Percentiles rank a stretch among this genome's conserved stretches.
These are phyloP conservation scores for Haliclona indistincta DNA, from an alignment of 37 sponge, comb jelly and placozoan species.

Conservation along the genomic window DNA sequence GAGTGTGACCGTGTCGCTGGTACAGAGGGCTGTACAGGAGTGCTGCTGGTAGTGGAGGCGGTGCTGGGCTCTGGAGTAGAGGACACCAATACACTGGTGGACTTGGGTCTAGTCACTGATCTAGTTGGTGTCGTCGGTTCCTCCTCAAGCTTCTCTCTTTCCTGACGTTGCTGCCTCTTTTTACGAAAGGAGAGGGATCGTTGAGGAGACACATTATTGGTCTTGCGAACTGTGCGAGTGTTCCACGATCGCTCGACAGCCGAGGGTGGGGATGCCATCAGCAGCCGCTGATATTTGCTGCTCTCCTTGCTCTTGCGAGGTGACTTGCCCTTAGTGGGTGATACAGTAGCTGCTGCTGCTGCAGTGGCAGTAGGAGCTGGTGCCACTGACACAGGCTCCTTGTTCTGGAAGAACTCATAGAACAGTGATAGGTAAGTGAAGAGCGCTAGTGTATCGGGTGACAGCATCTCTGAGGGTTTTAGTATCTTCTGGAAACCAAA, in stretches of 20 bases:
- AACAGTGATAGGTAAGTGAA: constrained; percentile 69
- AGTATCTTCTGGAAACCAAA: constrained; percentile 54
- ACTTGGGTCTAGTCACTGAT: no score
- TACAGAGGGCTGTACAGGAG: neutral
- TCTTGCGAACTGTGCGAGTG: neutral
- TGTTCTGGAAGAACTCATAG: constrained; percentile 66
- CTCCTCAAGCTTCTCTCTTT: no score
- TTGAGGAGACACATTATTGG: neutral
- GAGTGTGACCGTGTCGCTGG: neutral
- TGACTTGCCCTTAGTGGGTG: neutral
- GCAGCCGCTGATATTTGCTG: neutral
- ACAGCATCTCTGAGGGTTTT: constrained; percentile 72
- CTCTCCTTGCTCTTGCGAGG: neutral
- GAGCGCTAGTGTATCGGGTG: constrained; percentile 69
- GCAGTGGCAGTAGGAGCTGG: neutral
- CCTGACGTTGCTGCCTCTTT: neutral
- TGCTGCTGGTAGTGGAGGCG: neutral
- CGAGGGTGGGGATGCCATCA: constrained; percentile 17
- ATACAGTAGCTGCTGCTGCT: neutral
- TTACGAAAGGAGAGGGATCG: neutral
- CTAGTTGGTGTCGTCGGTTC: no score
- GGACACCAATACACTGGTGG: no score
- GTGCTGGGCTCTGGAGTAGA: constrained; percentile 2
- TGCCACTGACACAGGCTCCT: constrained; percentile 29
- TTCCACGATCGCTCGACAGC: constrained; percentile 18